Conservation (phyloP, 2,888 invertebrate genomes). For the Drosophila vallismaia region DNA sequence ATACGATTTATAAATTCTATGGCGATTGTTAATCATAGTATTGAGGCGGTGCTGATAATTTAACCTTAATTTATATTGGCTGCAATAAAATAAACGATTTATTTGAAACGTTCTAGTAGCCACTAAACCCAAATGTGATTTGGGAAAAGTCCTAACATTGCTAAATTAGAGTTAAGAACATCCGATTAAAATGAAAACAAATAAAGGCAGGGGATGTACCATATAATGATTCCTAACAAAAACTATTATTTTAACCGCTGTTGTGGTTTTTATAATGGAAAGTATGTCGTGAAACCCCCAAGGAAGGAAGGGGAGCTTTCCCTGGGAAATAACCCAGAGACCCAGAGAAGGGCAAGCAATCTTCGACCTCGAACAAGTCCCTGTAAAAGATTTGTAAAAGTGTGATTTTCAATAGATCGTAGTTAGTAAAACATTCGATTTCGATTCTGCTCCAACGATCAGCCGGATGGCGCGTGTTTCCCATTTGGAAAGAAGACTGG, state of each 20-base stretch:
- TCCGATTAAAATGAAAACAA: neutral
- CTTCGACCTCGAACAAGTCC: conserved; percentile 2
- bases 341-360: conserved; percentile 20
- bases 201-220: neutral
- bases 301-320: neutral
- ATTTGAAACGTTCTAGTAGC: neutral
- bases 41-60: neutral
- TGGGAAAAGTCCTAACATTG: neutral
- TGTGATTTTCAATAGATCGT: conserved; percentile 13
- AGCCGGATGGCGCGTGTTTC: conserved; percentile 54
- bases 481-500: conserved; percentile 29
- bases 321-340: conserved; percentile 3
- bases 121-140: neutral
- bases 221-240: neutral
- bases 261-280: neutral
- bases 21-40: neutral
- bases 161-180: neutral
- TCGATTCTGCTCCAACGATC: conserved; percentile 43
- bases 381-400: neutral
- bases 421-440: conserved; percentile 23
- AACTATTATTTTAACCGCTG: neutral
- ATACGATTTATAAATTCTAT: neutral
- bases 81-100: neutral
- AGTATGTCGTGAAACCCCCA: neutral
- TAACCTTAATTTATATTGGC: neutral